phyloP scores from a whole-genome alignment of 1,140 invertebrate species.

The Dendroctonus valens region DNA sequence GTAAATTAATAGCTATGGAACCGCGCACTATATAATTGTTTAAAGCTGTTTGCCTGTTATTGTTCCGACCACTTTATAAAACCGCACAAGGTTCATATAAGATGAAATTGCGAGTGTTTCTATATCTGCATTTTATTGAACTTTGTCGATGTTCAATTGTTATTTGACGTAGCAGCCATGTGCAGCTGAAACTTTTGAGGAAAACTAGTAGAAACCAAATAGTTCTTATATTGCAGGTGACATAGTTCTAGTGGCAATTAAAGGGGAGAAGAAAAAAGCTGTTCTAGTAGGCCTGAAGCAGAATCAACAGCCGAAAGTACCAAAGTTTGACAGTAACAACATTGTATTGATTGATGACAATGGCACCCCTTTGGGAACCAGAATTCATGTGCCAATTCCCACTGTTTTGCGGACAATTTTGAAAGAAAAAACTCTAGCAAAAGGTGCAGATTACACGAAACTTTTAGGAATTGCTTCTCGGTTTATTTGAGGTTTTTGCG shows the following conservation, averaged over 20 bases:
- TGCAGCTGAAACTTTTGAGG: no score
- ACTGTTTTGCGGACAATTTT: slow-evolving; percentile 84
- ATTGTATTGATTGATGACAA: slow-evolving; percentile 94
- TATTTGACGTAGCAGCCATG: no score
- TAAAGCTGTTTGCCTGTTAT: no score
- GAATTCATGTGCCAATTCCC: slow-evolving; percentile 94
- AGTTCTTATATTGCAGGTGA: slow-evolving; percentile 63
- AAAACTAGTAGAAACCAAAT: neutral
- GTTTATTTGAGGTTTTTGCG: slow-evolving; percentile 69
- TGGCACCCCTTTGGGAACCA: slow-evolving; percentile 88
- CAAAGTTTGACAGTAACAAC: slow-evolving; percentile 96
- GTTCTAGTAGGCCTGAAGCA: slow-evolving; percentile 92
- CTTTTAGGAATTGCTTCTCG: slow-evolving; percentile 87
- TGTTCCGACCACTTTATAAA: no score
- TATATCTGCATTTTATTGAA: no score
- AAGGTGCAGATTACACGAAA: slow-evolving; percentile 94
- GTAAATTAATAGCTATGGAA: no score
- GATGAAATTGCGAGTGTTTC: neutral
- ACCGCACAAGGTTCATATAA: no score
- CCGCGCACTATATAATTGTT: no score
- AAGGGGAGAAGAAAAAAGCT: slow-evolving; percentile 95
- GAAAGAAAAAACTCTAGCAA: slow-evolving; percentile 76
- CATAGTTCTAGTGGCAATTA: slow-evolving; percentile 91
- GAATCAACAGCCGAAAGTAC: slow-evolving; percentile 77
- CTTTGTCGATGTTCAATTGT: no score